Conservation (phyloP, 2,113 vertebrate species). For the Tetrax tetrax region DNA sequence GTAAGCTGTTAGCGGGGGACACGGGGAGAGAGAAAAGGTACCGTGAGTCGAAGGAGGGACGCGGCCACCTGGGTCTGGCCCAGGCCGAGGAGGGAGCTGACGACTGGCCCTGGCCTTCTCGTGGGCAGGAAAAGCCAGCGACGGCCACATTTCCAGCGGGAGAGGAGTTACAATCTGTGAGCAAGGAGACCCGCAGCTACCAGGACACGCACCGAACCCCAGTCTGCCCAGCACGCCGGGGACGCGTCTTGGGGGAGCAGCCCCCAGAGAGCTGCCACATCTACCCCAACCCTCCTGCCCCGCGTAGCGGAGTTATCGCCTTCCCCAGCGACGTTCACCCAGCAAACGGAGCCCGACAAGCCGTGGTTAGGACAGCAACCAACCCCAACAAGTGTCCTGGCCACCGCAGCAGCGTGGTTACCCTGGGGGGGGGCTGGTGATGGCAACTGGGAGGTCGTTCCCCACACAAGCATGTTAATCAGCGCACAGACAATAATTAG, state of each 20-base stretch:
- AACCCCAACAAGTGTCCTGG: background rate
- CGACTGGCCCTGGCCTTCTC: background rate
- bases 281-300: background rate
- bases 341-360: background rate
- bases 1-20: constrained; percentile 86
- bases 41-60: constrained; percentile 50
- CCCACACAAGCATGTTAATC: background rate
- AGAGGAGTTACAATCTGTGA: background rate
- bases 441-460: background rate
- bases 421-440: background rate
- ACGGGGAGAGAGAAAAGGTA: constrained; percentile 73
- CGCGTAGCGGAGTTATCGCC: background rate
- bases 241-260: background rate
- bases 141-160: background rate
- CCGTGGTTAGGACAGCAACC: background rate
- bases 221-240: rapidly evolving
- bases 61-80: background rate
- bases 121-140: background rate
- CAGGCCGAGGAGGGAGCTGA: background rate
- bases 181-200: background rate
- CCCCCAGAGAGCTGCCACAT: rapidly evolving
- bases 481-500: background rate
- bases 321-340: background rate
- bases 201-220: background rate
- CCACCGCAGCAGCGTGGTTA: background rate